phyloP scores from a whole-genome alignment of 1,140 invertebrate species.

The Matsumurasca onukii region DNA sequence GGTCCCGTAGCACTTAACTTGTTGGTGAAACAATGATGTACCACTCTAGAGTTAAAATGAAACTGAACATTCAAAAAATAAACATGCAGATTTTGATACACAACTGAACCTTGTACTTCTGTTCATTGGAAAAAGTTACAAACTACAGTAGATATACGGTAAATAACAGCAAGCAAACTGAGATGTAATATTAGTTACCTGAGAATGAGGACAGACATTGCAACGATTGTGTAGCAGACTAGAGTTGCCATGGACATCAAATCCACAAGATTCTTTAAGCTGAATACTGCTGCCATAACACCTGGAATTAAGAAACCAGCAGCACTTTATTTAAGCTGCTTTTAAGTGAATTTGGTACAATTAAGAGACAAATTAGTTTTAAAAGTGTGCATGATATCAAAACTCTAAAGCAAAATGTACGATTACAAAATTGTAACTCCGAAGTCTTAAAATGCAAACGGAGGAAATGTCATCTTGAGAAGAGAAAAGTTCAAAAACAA shows the following conservation, averaged over 20 bases:
- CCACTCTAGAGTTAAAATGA: not conserved
- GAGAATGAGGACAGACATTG: slow-evolving; percentile 83
- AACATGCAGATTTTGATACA: not conserved
- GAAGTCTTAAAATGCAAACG: no score
- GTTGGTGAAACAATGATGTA: not conserved
- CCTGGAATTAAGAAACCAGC: slow-evolving; percentile 54
- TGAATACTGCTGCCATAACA: slow-evolving; percentile 82
- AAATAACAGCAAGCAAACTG: no score
- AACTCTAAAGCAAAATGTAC: no score
- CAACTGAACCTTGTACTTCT: not conserved
- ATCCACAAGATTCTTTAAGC: slow-evolving; percentile 84
- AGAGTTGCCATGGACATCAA: slow-evolving; percentile 96
- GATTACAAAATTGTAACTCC: no score
- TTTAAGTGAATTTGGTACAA: no score
- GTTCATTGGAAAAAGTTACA: not conserved
- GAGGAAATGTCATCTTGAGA: no score
- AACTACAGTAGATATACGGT: no score
- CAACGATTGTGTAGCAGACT: slow-evolving; percentile 89
- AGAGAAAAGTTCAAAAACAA: no score
- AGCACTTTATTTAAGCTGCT: no score
- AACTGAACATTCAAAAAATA: not conserved
- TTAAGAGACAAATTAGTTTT: no score
- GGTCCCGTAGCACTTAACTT: not conserved
- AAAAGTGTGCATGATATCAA: no score
- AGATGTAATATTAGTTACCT: no score